These are phyloP conservation scores for Murina feae DNA, from an alignment of 2,113 vertebrate species.

Conservation along the genomic window DNA sequence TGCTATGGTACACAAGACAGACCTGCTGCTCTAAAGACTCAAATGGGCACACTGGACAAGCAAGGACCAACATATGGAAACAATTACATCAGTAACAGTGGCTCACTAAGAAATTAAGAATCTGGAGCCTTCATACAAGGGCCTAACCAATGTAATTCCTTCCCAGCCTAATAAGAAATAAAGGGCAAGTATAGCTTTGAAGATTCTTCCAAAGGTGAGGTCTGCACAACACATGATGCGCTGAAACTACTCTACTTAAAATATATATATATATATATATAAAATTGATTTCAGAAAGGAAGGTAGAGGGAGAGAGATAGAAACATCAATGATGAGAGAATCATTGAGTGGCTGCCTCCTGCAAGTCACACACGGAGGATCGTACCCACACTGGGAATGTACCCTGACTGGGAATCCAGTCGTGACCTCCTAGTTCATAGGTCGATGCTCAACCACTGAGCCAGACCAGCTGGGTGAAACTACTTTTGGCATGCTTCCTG, in stretches of 20 bases:
- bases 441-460: too few species aligned
- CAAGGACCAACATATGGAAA: background rate
- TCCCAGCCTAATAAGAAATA: background rate
- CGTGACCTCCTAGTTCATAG: too few species aligned
- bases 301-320: too few species aligned
- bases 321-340: too few species aligned
- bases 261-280: too few species aligned
- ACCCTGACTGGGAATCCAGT: too few species aligned
- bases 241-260: background rate
- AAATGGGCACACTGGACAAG: background rate
- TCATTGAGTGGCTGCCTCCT: too few species aligned
- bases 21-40: background rate
- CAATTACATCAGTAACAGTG: background rate
- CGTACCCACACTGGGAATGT: too few species aligned
- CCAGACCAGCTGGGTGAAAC: background rate
- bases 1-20: background rate
- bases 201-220: background rate
- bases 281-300: too few species aligned
- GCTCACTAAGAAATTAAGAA: background rate
- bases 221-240: background rate
- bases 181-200: background rate
- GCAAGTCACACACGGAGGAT: too few species aligned
- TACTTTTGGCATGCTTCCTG: background rate
- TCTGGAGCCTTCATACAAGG: background rate
- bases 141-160: background rate